Conservation (phyloP, 2,113 vertebrate species). For the Halichoerus grypus region DNA sequence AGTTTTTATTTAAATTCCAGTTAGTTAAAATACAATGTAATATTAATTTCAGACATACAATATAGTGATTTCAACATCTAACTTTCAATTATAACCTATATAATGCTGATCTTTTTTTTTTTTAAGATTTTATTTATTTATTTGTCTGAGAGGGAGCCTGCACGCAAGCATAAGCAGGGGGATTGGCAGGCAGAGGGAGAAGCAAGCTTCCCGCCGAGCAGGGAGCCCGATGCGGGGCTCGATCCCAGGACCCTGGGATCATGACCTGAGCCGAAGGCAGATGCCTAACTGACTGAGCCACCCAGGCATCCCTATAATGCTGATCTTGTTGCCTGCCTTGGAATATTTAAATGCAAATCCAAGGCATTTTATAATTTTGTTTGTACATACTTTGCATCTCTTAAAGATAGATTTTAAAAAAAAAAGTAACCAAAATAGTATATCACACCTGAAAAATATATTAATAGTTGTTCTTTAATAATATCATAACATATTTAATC, state of each 20-base stretch:
- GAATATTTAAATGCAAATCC: conserved; percentile 15
- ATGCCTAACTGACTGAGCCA: not conserved
- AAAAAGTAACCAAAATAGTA: not conserved
- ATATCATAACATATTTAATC: not conserved
- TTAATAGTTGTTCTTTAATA: not conserved
- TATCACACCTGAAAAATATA: not conserved
- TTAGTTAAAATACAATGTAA: not conserved
- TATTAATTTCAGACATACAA: not conserved
- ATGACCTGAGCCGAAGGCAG: not conserved
- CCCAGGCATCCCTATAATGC: not conserved
- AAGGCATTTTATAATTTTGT: conserved; percentile 16
- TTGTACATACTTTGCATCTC: not conserved
- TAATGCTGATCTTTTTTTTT: not conserved
- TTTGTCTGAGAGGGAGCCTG: not conserved
- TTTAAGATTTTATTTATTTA: not conserved
- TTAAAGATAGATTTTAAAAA: conserved; percentile 2
- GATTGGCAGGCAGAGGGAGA: not conserved
- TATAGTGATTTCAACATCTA: not conserved
- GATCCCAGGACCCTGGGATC: not conserved
- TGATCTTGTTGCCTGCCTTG: not conserved
- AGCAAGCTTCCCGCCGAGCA: not conserved
- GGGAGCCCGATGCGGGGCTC: not conserved
- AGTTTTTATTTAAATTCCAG: not conserved
- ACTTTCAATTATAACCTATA: not conserved
- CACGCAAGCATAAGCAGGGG: not conserved